Evolutionary conservation across 92 coral and sea anemone genomes (phyloP), one percentile per base, ranked within the genome.

Genomic region (Siderastrea radians): DNA sequence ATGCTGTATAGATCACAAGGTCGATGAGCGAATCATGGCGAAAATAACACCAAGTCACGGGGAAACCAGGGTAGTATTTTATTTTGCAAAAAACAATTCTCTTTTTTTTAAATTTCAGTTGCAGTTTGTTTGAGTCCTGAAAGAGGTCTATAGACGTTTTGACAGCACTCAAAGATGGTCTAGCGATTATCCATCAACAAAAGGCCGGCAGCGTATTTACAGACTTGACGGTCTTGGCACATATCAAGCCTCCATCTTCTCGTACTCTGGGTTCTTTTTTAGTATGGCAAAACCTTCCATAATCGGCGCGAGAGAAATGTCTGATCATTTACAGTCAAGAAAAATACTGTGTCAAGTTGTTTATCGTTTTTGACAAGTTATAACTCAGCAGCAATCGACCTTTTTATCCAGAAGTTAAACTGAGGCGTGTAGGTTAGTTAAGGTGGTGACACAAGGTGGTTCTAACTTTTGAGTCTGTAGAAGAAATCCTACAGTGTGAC

Each of bases 231-330:
- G 16, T 70, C 6, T 53, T 68, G 19, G 53, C 16, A 4, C 48
- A 54, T 19, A 16, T 83, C 38, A 83, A 15, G 79, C 45, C 72
- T 83, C 87, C n/a, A 51, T 26, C 6, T 83, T 74, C 80, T 97
- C 98, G 81, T 95, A 97, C 15, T 97, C 99, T 26, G 98, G 98
- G 75, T 97, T 97, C 87, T 95, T 97, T 87, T 92, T 97, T 57
- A 97, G 78, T 47, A 97, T 95, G 47, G 95, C 99, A 83, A 97
- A 97, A 2, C 99, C 99, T 65, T 97, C 99, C 93, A 95, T 85
- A 57, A 96, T 92, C 19, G 99, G 98, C 4, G 99, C 97, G 15
- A 97, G 94, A 1, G 99, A 91, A 52, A 96, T 68, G 84, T 95
- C 99, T 96, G 83, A 67, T 74, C 15, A 63, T 13, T 61, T 15